Conservation (phyloP, 2,797 vertebrate genomes). For the Crypturellus tataupa region DNA sequence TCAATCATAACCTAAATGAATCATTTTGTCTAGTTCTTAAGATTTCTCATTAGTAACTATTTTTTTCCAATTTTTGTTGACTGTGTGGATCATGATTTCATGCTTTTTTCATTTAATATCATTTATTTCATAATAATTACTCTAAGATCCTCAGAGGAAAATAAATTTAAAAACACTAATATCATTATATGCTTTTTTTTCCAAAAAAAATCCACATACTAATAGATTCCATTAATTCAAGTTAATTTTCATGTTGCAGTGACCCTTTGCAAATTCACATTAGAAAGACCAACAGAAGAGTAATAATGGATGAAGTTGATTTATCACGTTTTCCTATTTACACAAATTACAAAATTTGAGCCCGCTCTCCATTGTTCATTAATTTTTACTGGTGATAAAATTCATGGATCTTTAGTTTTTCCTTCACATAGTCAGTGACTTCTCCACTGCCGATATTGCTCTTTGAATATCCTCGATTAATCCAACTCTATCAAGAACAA, state of each 20-base stretch:
- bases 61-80: neutral
- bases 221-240: constrained; percentile 36
- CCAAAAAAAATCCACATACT: neutral
- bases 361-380: neutral
- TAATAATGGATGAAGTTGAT: neutral
- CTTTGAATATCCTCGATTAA: neutral
- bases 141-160: neutral
- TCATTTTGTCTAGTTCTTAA: neutral
- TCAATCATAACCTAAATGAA: constrained; percentile 4
- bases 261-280: constrained; percentile 25
- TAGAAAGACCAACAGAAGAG: neutral
- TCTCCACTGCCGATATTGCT: neutral
- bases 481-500: neutral
- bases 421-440: neutral
- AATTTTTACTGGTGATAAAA: neutral
- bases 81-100: neutral
- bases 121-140: constrained; percentile 3
- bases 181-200: neutral
- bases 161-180: neutral
- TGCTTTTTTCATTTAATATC: neutral
- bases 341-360: neutral
- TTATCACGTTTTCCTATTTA: neutral
- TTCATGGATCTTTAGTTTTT: neutral
- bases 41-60: constrained; percentile 5
- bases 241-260: constrained; percentile 26